A percentile compares a stretch with the other conserved stretches of the same genome.
phyloP scores from a whole-genome alignment of 1,140 invertebrate species.

The Vanessa tameamea region DNA sequence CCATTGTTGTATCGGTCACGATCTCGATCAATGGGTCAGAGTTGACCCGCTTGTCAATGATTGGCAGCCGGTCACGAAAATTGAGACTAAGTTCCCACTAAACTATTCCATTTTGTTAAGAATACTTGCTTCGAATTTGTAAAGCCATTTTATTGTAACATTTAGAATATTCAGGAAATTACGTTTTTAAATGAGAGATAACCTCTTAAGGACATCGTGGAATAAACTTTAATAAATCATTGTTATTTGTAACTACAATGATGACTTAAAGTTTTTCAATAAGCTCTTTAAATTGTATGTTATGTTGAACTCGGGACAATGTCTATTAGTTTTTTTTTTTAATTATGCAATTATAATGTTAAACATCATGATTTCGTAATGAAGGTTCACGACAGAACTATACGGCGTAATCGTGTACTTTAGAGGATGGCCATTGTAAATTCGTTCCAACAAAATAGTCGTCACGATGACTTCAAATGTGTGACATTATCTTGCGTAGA shows the following conservation, averaged over 20 bases:
- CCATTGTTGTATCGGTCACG: slow-evolving; percentile 60
- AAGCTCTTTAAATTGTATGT: background rate
- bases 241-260: too few species aligned
- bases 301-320: background rate
- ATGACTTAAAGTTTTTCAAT: background rate
- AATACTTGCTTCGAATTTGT: background rate
- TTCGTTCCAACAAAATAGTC: slow-evolving; percentile 37
- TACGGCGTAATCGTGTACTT: slow-evolving; percentile 36
- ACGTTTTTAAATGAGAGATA: too few species aligned
- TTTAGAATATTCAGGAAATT: too few species aligned
- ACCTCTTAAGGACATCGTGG: too few species aligned
- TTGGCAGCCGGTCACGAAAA: slow-evolving; percentile 44
- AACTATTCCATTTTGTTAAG: background rate
- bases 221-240: too few species aligned
- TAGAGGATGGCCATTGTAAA: slow-evolving; percentile 44
- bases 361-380: slow-evolving; percentile 32
- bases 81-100: slow-evolving; percentile 18
- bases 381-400: slow-evolving; percentile 37
- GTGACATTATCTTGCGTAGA: slow-evolving; percentile 19
- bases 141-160: too few species aligned
- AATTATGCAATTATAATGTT: slow-evolving; percentile 32
- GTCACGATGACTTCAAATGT: slow-evolving; percentile 26
- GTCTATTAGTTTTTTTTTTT: background rate
- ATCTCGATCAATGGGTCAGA: slow-evolving; percentile 61
- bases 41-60: slow-evolving; percentile 47